Conservation (phyloP, 2,113 vertebrate genomes). For the Burhinus oedicnemus region DNA sequence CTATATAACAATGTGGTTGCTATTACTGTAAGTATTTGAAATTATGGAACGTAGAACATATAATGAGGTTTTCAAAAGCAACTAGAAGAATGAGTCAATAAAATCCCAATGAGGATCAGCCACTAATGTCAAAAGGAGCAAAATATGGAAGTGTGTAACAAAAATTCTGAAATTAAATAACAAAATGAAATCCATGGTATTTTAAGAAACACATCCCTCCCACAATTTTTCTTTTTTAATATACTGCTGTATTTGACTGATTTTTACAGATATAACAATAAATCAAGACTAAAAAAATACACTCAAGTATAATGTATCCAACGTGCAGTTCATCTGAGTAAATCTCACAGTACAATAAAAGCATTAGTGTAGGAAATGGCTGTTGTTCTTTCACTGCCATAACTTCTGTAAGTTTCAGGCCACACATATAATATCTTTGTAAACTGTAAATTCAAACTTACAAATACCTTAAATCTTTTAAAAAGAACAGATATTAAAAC, state of each 20-base stretch:
- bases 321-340: background rate
- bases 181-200: background rate
- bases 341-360: background rate
- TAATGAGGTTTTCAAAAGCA: background rate
- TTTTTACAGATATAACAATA: background rate
- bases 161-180: background rate
- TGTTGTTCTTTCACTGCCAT: background rate
- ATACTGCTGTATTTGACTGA: background rate
- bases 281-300: background rate
- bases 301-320: background rate
- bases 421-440: background rate
- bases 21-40: background rate
- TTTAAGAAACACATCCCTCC: background rate
- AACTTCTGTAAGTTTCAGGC: background rate
- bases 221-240: background rate
- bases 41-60: background rate
- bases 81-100: background rate
- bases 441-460: background rate
- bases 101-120: background rate
- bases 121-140: background rate
- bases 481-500: background rate
- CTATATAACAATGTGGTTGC: background rate
- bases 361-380: background rate
- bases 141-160: background rate
- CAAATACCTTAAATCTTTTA: background rate